Percentiles rank a stretch among this genome's conserved stretches.
These are phyloP conservation scores for Rhizoglyphus robini DNA, from an alignment of 1,140 invertebrate species.

Conservation along the genomic window DNA sequence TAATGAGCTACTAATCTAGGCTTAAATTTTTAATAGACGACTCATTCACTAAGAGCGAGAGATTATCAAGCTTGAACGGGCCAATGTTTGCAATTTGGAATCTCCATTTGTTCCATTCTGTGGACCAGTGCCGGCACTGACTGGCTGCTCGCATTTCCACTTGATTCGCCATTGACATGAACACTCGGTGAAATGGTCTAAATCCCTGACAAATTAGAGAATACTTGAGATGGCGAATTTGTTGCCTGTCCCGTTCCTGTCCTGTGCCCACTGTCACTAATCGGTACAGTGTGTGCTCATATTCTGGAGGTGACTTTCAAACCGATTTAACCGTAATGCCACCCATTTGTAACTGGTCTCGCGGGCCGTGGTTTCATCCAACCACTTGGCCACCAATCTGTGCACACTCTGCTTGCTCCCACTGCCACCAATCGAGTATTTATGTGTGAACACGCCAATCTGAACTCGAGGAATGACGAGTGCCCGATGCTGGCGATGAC, in stretches of 20 bases:
- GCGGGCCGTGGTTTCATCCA: neutral
- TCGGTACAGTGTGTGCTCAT: neutral
- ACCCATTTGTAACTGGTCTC: constrained; percentile 11
- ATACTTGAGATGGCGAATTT: neutral
- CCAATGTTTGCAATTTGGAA: neutral
- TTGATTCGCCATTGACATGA: constrained; percentile 1
- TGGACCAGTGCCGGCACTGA: neutral
- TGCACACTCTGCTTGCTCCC: neutral
- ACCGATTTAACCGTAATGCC: constrained; percentile 1
- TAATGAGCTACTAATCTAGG: constrained; percentile 19
- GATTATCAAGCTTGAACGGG: constrained; percentile 5
- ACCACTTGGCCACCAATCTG: constrained; percentile 3
- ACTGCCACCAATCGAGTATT: neutral
- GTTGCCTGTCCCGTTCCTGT: neutral
- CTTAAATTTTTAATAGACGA: constrained; percentile 20
- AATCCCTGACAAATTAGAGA: constrained; percentile 15
- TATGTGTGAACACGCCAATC: constrained; percentile 13
- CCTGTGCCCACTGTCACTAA: neutral
- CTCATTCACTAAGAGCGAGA: constrained; percentile 14
- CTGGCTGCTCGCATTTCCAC: constrained; percentile 1
- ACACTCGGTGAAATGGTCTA: neutral
- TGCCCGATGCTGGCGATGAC: constrained; percentile 6
- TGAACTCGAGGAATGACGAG: constrained; percentile 14
- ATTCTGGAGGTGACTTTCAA: constrained; percentile 4
- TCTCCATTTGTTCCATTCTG: neutral